phyloP scores from a whole-genome alignment of 2,888 invertebrate species.

The Heliconius hortense region DNA sequence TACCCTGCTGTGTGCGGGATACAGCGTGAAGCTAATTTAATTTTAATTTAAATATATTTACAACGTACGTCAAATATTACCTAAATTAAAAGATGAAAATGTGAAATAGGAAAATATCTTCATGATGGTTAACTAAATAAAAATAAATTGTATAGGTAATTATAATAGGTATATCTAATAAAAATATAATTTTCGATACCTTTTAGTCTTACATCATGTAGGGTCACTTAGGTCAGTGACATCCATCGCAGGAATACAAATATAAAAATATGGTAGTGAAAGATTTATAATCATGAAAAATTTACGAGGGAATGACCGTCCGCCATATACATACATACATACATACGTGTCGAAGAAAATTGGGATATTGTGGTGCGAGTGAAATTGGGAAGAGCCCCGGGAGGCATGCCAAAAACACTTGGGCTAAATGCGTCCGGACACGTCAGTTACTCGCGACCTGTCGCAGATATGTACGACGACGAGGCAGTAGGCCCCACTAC shows the following conservation, averaged over 20 bases:
- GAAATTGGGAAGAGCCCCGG: conserved; percentile 67
- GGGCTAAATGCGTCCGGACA: conserved; percentile 69
- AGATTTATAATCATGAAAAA: not conserved
- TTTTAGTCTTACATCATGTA: not conserved
- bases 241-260: not conserved
- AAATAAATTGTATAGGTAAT: not conserved
- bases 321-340: conserved; percentile 19
- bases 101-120: not conserved
- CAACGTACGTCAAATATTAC: not conserved
- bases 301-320: conserved; percentile 30
- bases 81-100: not conserved
- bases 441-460: conserved; percentile 61
- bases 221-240: not conserved
- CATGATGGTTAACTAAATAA: not conserved
- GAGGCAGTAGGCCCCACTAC: conserved; percentile 7
- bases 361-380: conserved; percentile 48
- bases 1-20: too few relatives aligned
- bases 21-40: too few relatives aligned
- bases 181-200: not conserved
- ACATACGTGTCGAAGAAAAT: conserved; percentile 47
- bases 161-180: not conserved
- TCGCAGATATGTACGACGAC: conserved; percentile 46
- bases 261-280: not conserved
- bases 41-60: not conserved
- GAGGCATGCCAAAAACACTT: conserved; percentile 64